Base-by-base conservation (phyloP, 2,113 vertebrate genomes). In the Plecturocebus donacophilus region DNA sequence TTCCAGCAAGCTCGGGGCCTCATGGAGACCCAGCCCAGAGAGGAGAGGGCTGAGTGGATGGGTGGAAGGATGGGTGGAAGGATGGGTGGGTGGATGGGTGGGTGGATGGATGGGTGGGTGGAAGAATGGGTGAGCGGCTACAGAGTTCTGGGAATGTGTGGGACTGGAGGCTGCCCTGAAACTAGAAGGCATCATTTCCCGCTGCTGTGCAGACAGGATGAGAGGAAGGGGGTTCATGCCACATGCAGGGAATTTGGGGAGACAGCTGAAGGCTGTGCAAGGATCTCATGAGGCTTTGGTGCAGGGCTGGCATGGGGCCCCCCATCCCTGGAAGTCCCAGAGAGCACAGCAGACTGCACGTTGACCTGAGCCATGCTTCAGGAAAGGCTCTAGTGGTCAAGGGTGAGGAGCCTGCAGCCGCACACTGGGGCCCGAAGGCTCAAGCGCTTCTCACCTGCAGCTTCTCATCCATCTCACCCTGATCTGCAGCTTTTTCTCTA, bases 11-110 rank as follows among this genome's bases (percentile, higher is more conserved):
- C 14, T 68, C 16, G n/a, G 66, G 66, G 13, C 32, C 66, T 27
- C 0, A 13, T 14, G 27, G 27, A 64, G 12, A 17, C 30, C 35
- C 66, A 68, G 16, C 32, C 32, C 2, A 5, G 61, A 68, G 66
- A n/a, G 66, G 13, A n/a, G 32, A n/a, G 32, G 66, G 7, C 16
- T 5, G 1, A 52, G 52, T 52, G 52, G 16, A 52, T 52, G 52
- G 52, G 52, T 19, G 52, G 52, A 17, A 17, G 16, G 49, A 8
- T 16, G 49, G 13, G 3, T 49, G 49, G 49, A 13, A 14, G 49
- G 14, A 3, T 4, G 3, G 49, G 3, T 49, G 13, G 47, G 0
- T 49, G 13, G 49, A 1, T 49, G 49, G 3, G 0, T 49, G 49
- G 3, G 1, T 49, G 49, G 14, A 0, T 49, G 49, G 49, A 16